A percentile compares a stretch with the other conserved stretches of the same genome.
Conservation (phyloP, 2,888 invertebrate genomes). For the Cybosia mesomella region DNA sequence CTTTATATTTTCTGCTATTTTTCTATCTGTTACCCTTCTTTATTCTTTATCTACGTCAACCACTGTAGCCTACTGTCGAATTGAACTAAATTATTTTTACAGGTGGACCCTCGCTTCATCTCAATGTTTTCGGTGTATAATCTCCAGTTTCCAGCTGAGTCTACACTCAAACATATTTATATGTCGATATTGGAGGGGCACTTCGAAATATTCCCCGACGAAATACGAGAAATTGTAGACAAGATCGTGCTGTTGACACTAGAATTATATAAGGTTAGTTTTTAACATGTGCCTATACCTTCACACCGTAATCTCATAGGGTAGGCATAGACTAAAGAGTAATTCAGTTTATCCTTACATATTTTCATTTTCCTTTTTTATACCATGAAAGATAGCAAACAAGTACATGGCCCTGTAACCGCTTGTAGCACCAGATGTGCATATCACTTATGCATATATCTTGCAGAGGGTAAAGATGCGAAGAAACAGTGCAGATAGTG, state of each 20-base stretch:
- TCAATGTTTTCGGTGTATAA: constrained; percentile 96
- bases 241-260: constrained; percentile 93
- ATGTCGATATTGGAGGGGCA: constrained; percentile 93
- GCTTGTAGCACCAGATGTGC: too few relatives aligned
- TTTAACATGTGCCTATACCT: neutral
- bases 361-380: too few relatives aligned
- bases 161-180: constrained; percentile 93
- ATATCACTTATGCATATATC: too few relatives aligned
- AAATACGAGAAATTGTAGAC: constrained; percentile 88
- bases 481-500: too few relatives aligned
- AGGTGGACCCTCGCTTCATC: constrained; percentile 95
- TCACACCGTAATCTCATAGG: too few relatives aligned
- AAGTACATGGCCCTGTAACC: too few relatives aligned
- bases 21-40: too few relatives aligned
- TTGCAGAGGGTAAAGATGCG: too few relatives aligned
- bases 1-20: too few relatives aligned
- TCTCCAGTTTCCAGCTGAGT: constrained; percentile 93
- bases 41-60: too few relatives aligned
- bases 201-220: constrained; percentile 89
- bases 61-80: neutral
- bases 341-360: too few relatives aligned
- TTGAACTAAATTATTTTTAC: constrained; percentile 13
- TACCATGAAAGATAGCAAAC: neutral
- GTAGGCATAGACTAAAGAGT: too few relatives aligned
- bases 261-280: constrained; percentile 91